These are phyloP conservation scores for Drosophila burlai DNA, from an alignment of 1,140 invertebrate genomes.

Conservation along the genomic window DNA sequence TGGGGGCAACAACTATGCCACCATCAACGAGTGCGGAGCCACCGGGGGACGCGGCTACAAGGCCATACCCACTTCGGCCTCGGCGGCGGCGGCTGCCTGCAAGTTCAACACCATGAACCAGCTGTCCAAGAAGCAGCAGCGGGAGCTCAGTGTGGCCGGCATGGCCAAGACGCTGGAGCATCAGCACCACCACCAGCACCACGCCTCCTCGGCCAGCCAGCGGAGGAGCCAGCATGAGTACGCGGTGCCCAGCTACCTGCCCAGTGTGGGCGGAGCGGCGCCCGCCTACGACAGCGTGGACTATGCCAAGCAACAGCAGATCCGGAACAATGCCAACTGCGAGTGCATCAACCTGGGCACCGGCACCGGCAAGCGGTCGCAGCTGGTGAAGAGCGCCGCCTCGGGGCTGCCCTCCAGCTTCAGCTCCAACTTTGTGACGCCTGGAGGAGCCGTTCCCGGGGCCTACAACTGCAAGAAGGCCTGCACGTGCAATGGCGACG, in stretches of 20 bases:
- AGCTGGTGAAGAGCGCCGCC: slow-evolving; percentile 57
- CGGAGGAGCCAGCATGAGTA: slow-evolving; percentile 83
- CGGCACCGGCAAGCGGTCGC: slow-evolving; percentile 73
- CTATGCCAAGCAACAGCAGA: slow-evolving; percentile 73
- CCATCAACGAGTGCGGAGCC: slow-evolving; percentile 76
- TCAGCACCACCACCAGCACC: slow-evolving; percentile 64
- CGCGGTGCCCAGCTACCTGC: slow-evolving; percentile 77
- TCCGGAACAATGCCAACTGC: slow-evolving; percentile 48
- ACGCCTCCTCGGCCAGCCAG: slow-evolving; percentile 23
- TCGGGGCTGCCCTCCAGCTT: slow-evolving; percentile 87
- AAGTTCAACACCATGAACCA: slow-evolving; percentile 83
- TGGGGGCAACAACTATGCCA: slow-evolving; percentile 80
- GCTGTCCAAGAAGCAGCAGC: slow-evolving; percentile 70
- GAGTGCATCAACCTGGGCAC: slow-evolving; percentile 64
- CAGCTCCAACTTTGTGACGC: slow-evolving; percentile 89
- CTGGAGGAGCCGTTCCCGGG: slow-evolving; percentile 85
- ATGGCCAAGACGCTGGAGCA: slow-evolving; percentile 76
- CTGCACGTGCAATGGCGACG: slow-evolving; percentile 72
- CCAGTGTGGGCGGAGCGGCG: slow-evolving; percentile 11
- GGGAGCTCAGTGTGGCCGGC: slow-evolving; percentile 62
- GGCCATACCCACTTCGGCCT: slow-evolving; percentile 71
- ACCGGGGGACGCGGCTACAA: slow-evolving; percentile 59
- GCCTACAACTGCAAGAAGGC: slow-evolving; percentile 85
- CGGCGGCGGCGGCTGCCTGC: slow-evolving; percentile 71
- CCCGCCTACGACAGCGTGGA: slow-evolving; percentile 77